Percentiles rank a stretch among this genome's conserved stretches.
Conservation (phyloP, 2,113 vertebrate species). For the Platysteira castanea region DNA sequence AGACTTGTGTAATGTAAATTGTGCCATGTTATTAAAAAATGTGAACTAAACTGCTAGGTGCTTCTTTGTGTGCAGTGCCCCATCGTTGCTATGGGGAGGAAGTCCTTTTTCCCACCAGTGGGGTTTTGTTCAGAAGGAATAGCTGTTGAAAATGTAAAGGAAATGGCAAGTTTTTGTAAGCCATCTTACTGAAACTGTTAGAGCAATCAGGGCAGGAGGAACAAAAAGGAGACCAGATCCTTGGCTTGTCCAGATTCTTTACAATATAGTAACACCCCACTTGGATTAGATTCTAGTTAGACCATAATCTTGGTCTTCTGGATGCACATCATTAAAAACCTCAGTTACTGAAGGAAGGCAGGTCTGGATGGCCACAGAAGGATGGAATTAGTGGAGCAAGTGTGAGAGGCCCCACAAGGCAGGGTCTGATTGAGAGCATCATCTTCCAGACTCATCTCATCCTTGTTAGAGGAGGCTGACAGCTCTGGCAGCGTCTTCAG, state of each 20-base stretch:
- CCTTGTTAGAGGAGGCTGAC: not conserved
- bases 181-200: not conserved
- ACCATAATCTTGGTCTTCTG: not conserved
- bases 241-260: not conserved
- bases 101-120: not conserved
- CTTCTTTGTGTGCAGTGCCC: constrained; percentile 74
- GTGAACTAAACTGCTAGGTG: constrained; percentile 86
- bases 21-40: constrained; percentile 99
- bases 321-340: not conserved
- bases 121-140: not conserved
- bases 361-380: not conserved
- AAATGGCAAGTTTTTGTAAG: not conserved
- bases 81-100: constrained; percentile 22
- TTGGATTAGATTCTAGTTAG: not conserved
- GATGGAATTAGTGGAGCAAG: not conserved
- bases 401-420: not conserved
- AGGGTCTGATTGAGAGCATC: not conserved
- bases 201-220: not conserved
- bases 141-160: not conserved
- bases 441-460: not conserved
- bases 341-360: not conserved
- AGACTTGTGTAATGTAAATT: constrained; percentile 99
- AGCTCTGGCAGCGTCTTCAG: not conserved
- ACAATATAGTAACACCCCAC: accelerated
- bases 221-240: not conserved